Evolutionary conservation across 2,113 vertebrate species (phyloP).

Genomic region (Formicarius rufipectus): DNA sequence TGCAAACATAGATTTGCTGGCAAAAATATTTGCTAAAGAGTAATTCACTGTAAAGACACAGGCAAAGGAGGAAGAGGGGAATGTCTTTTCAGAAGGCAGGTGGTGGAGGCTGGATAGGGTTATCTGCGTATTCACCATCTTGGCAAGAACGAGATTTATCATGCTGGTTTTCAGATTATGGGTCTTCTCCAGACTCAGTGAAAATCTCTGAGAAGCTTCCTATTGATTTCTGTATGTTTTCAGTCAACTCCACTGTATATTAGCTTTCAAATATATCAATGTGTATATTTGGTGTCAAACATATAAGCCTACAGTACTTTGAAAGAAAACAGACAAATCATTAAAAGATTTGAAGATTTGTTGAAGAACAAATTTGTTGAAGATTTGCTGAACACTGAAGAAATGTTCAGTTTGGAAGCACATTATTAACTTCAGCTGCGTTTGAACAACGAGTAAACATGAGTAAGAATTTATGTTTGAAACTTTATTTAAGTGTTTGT

Average conservation of each 20-base stretch:
- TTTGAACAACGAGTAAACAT: neutral
- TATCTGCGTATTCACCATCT: neutral
- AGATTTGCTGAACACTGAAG: too few species aligned
- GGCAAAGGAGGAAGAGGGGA: neutral
- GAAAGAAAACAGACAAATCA: neutral
- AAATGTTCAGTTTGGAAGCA: neutral
- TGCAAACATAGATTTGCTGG: neutral
- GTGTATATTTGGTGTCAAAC: neutral
- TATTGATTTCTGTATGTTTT: neutral
- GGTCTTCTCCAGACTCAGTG: neutral
- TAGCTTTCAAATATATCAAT: neutral
- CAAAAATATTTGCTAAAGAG: neutral
- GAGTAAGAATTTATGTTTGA: neutral
- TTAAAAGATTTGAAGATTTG: too few species aligned
- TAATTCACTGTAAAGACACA: neutral
- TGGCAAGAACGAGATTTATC: neutral
- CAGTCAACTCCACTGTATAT: neutral
- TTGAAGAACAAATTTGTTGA: too few species aligned
- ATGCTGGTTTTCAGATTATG: neutral
- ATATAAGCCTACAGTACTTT: neutral
- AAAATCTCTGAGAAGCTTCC: neutral
- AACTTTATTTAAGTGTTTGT: neutral
- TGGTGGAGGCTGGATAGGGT: neutral
- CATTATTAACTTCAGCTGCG: neutral
- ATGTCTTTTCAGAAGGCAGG: neutral